A percentile compares a stretch with the other conserved stretches of the same genome.
These are phyloP conservation scores for Crypturellus undulatus DNA, from an alignment of 2,113 vertebrate species.

Conservation along the genomic window DNA sequence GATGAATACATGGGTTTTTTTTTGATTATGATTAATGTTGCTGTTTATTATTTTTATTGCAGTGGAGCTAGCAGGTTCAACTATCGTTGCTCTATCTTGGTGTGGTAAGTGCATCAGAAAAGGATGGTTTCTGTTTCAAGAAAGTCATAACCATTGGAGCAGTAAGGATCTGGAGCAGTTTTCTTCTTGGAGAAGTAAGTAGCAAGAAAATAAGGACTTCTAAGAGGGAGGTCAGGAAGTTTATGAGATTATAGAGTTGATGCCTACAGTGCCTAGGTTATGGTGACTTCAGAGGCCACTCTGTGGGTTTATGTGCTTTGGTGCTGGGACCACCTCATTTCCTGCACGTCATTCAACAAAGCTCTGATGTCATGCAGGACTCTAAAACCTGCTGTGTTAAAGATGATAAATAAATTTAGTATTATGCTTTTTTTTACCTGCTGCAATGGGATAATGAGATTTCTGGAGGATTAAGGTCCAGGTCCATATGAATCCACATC, in stretches of 20 bases:
- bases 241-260: neutral
- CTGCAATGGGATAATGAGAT: neutral
- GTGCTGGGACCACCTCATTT: neutral
- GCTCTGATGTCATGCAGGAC: neutral
- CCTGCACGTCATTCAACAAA: neutral
- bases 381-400: neutral
- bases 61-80: neutral
- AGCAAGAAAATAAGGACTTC: neutral
- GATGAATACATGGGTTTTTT: neutral
- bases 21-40: slow-evolving; percentile 40
- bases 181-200: neutral
- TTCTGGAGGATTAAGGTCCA: neutral
- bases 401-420: neutral
- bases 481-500: rapidly evolving
- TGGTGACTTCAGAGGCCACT: neutral
- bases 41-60: slow-evolving; percentile 62
- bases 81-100: neutral
- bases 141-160: rapidly evolving
- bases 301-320: neutral
- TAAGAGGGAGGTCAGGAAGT: neutral
- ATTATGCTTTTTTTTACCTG: neutral
- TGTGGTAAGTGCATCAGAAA: neutral
- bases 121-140: slow-evolving; percentile 3
- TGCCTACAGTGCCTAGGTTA: neutral
- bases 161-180: neutral